Evolutionary conservation across 2,113 vertebrate genomes (phyloP), one percentile per base, ranked within the genome.

Genomic region (Trochalopteron elliotii): DNA sequence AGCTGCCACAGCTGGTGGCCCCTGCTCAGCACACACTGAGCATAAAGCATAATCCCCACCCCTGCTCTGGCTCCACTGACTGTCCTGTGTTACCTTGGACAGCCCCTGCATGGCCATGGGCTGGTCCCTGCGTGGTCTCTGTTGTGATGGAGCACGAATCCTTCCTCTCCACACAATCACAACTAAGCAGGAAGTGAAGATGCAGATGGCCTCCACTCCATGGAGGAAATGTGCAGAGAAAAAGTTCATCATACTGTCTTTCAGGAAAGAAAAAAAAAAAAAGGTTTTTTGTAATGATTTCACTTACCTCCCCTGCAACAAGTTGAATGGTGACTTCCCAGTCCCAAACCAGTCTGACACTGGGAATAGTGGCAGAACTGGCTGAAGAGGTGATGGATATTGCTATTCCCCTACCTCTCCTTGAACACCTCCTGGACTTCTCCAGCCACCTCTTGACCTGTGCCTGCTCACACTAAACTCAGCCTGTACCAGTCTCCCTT

Each of bases 231-330:
- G 5, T 57, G 33, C 11, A 53, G 55, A 40, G 22, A 5, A 63
- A 30, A 80, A 19, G 2, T 33, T 55, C 33, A 60, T 50, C 37
- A 12, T 17, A 8, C 2, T 74, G 21, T 24, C 69, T 39, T 83
- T 57, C 31, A 49, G 15, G 0, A 4, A 55, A 7, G 44, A 28
- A 0, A 19, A 33, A 50, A 42, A 20, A 22, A 57, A 64, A n/a
- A 0, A 1, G 0, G 0, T 0, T 3, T 18, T 77, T 40, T 35
- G 11, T 52, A n/a, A 16, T 45, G 11, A 30, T 57, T n/a, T 57
- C 22, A 20, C 15, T 52, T 40, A 15, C 7, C 30, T 49, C 37
- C 50, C 18, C 31, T 2, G 2, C 40, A 64, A 50, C 7, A 47
- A 77, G 18, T 3, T 59, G 23, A 20, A 1, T 52, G 16, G 16